A percentile compares a stretch with the other conserved stretches of the same genome.
Conservation (phyloP, 2,113 vertebrate species). For the Phylloscopus trochilus region DNA sequence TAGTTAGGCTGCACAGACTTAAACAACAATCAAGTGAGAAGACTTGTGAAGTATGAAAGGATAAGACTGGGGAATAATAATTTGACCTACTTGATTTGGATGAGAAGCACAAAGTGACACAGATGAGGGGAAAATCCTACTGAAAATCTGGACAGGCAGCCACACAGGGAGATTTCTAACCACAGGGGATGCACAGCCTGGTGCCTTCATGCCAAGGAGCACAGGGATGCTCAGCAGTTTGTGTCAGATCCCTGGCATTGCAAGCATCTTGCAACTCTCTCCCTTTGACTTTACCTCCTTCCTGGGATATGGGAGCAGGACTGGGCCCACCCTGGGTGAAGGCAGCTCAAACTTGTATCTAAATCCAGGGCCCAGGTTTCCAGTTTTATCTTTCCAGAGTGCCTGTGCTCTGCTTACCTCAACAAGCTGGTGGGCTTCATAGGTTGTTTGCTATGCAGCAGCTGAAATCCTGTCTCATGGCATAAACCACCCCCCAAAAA, state of each 20-base stretch:
- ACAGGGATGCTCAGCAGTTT: background rate
- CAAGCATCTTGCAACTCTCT: background rate
- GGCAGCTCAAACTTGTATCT: background rate
- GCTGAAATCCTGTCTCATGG: background rate
- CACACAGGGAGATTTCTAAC: background rate
- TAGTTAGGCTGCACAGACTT: background rate
- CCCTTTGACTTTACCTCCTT: background rate
- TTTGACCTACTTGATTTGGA: background rate
- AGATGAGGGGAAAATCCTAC: background rate
- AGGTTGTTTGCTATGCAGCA: background rate
- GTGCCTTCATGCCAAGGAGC: background rate
- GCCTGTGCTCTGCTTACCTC: background rate
- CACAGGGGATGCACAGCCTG: background rate
- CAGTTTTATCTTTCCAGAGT: background rate
- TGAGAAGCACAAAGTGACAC: background rate
- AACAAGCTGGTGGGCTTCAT: background rate
- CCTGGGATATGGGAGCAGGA: fast-evolving
- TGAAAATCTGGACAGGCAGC: background rate
- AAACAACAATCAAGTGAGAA: background rate
- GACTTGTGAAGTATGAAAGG: background rate
- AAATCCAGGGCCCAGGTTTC: background rate
- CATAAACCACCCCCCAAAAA: background rate
- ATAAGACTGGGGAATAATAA: background rate
- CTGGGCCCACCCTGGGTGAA: background rate
- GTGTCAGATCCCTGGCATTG: background rate